These are phyloP conservation scores for Tribolium madens DNA, from an alignment of 1,140 invertebrate genomes.

Conservation along the genomic window DNA sequence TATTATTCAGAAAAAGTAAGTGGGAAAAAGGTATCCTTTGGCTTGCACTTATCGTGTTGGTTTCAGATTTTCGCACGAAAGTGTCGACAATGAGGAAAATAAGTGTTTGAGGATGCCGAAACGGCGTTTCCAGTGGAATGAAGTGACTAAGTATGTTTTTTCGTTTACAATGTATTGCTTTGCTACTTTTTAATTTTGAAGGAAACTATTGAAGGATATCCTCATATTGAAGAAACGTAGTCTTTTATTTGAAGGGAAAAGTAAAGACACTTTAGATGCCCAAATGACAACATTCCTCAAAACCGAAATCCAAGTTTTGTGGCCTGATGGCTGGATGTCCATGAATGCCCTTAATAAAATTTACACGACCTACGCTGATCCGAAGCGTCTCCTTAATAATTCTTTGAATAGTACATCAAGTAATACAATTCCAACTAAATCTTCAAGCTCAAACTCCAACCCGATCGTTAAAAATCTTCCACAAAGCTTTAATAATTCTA, in stretches of 20 bases:
- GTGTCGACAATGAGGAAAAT: slow-evolving; percentile 56
- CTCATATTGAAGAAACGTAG: slow-evolving; percentile 60
- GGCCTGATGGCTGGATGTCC: slow-evolving; percentile 65
- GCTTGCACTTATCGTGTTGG: neutral
- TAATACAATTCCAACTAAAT: slow-evolving; percentile 7
- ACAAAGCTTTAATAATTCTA: slow-evolving; percentile 46
- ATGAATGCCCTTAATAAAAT: slow-evolving; percentile 60
- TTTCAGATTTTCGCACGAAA: slow-evolving; percentile 57
- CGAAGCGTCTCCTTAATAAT: slow-evolving; percentile 26
- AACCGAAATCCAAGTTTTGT: slow-evolving; percentile 59
- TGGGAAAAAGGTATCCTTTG: neutral
- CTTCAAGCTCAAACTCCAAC: neutral
- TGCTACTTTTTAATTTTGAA: slow-evolving; percentile 43
- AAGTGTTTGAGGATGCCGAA: slow-evolving; percentile 69
- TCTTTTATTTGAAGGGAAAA: slow-evolving; percentile 60
- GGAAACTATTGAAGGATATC: slow-evolving; percentile 62
- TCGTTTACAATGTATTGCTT: too few relatives aligned
- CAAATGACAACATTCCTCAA: slow-evolving; percentile 59
- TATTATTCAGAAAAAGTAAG: slow-evolving; percentile 71
- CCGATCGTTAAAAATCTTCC: slow-evolving; percentile 40
- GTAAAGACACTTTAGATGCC: slow-evolving; percentile 61
- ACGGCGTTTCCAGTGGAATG: slow-evolving; percentile 71
- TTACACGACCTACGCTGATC: slow-evolving; percentile 46
- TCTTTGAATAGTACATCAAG: neutral
- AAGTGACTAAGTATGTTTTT: slow-evolving; percentile 69